These are phyloP conservation scores for Sitobion miscanthi DNA, from an alignment of 1,140 invertebrate genomes.

Conservation along the genomic window DNA sequence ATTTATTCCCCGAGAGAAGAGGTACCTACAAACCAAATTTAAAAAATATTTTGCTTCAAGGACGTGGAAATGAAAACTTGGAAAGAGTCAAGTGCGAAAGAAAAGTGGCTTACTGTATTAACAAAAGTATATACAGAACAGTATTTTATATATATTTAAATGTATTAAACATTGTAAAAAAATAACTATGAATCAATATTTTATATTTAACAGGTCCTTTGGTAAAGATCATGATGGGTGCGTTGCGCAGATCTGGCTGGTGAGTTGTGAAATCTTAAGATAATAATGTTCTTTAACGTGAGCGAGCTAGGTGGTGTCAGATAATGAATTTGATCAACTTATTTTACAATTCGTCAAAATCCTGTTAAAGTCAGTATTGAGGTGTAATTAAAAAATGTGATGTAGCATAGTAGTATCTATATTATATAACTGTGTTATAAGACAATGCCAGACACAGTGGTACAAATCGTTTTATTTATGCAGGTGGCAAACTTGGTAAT, in stretches of 20 bases:
- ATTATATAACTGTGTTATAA: too few species aligned
- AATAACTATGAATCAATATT: conserved; percentile 56
- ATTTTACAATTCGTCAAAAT: neutral
- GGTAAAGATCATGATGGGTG: conserved; percentile 83
- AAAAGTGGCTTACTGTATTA: conserved; percentile 77
- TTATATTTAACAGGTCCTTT: conserved; percentile 72
- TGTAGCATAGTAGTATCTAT: too few species aligned
- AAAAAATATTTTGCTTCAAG: conserved; percentile 67
- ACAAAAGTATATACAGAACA: conserved; percentile 70
- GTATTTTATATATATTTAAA: neutral
- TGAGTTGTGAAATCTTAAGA: conserved; percentile 64
- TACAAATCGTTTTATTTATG: too few species aligned
- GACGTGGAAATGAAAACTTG: conserved; percentile 72
- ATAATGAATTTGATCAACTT: neutral
- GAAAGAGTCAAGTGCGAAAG: conserved; percentile 81
- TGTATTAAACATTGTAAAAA: neutral
- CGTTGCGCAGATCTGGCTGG: conserved; percentile 86
- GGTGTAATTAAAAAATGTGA: neutral
- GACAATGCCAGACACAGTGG: too few species aligned
- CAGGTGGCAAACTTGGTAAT: too few species aligned
- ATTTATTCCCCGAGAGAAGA: conserved; percentile 85
- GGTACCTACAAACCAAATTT: conserved; percentile 68
- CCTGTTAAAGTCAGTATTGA: neutral
- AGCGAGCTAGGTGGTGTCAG: neutral
- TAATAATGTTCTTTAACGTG: neutral